Percentiles rank a stretch among this genome's conserved stretches.
Evolutionary conservation across 2,113 vertebrate genomes (phyloP).

Genomic region (Entomyzon cyanotis): DNA sequence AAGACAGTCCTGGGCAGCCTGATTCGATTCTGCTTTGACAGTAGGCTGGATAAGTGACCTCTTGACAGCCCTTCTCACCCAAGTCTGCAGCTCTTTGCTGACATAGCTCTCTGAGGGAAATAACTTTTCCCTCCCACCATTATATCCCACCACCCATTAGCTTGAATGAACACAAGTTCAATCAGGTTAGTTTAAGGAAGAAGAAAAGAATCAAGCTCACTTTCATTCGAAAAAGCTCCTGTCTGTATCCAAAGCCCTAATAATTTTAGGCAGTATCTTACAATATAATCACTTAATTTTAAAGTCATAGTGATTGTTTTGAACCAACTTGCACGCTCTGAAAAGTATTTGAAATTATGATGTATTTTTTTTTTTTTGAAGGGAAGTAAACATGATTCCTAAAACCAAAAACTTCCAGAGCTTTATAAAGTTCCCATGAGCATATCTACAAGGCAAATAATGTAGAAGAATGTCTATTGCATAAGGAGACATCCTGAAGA

Average conservation of each 20-base stretch:
- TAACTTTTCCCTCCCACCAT: not conserved
- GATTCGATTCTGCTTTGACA: not conserved
- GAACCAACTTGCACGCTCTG: not conserved
- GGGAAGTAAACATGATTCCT: not conserved
- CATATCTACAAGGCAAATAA: not conserved
- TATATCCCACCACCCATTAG: not conserved
- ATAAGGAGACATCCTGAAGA: not conserved
- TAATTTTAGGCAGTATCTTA: not conserved
- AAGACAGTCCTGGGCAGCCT: not conserved
- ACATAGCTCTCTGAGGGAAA: not conserved
- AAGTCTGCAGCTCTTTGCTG: not conserved
- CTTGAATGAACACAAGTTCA: not conserved
- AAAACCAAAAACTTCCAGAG: not conserved
- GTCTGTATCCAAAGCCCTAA: not conserved
- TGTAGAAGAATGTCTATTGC: not conserved
- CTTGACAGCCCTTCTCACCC: not conserved
- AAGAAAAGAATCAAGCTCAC: not conserved
- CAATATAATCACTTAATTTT: not conserved
- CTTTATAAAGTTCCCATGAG: not conserved
- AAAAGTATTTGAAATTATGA: not conserved
- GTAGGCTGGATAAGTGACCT: not conserved
- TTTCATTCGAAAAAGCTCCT: not conserved
- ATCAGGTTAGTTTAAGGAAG: not conserved
- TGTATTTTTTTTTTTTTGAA: not conserved
- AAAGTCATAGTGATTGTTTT: not conserved